Conservation (phyloP, 2,113 vertebrate species). For the Ceyx margarethae region DNA sequence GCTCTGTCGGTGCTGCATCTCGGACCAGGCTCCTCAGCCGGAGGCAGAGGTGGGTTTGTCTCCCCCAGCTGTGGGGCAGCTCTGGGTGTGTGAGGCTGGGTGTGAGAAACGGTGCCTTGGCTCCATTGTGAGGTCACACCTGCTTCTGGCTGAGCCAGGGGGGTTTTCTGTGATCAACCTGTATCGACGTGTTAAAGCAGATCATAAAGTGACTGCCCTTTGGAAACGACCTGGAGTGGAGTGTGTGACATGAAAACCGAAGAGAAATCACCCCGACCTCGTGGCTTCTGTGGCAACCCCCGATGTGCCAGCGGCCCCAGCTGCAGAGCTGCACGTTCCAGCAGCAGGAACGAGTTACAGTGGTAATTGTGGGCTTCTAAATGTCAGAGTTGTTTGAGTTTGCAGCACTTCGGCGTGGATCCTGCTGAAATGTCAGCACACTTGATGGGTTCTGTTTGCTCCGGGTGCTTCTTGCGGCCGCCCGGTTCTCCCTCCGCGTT, state of each 20-base stretch:
- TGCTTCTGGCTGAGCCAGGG: neutral
- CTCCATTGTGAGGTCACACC: neutral
- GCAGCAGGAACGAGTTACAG: neutral
- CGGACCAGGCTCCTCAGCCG: neutral
- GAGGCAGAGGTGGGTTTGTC: neutral
- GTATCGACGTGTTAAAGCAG: neutral
- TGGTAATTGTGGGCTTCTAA: neutral
- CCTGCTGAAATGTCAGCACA: neutral
- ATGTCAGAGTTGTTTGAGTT: neutral
- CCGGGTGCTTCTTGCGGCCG: neutral
- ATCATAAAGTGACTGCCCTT: neutral
- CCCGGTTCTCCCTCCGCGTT: neutral
- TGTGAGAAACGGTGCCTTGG: neutral
- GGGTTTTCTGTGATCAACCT: neutral
- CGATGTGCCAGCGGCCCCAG: neutral
- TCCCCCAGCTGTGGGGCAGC: neutral
- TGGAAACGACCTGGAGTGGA: accelerated
- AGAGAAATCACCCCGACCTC: neutral
- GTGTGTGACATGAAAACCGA: neutral
- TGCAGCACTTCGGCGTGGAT: neutral
- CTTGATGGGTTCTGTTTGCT: neutral
- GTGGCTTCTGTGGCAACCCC: neutral
- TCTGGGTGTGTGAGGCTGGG: neutral
- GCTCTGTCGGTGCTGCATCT: neutral
- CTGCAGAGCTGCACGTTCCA: neutral